Conservation (phyloP, 2,888 invertebrate genomes). For the Megaustenia siamemsis region DNA sequence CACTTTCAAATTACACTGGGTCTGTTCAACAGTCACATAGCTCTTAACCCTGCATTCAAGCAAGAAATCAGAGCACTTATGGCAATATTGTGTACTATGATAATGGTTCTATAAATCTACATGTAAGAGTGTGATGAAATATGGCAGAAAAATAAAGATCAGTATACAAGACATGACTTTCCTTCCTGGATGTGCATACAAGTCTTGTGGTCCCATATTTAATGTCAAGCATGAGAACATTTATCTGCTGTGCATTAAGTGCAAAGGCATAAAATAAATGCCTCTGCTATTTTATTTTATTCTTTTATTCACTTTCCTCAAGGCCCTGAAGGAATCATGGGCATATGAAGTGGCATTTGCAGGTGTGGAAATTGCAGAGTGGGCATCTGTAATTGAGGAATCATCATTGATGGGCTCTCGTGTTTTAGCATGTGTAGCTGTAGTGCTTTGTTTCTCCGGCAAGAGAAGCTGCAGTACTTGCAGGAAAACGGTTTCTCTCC, state of each 20-base stretch:
- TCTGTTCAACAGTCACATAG: no score
- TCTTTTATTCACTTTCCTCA: no score
- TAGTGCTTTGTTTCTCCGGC: constrained; percentile 52
- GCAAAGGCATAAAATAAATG: background rate
- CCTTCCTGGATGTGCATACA: background rate
- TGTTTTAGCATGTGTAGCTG: constrained; percentile 52
- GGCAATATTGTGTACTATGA: no score
- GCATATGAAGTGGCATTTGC: constrained; percentile 33
- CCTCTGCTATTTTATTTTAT: no score
- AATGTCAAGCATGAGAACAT: background rate
- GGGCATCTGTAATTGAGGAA: constrained; percentile 33
- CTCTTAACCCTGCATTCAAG: no score
- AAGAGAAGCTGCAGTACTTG: constrained; percentile 50
- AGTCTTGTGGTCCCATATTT: background rate
- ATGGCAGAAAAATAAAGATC: background rate
- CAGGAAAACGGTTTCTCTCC: constrained; percentile 54
- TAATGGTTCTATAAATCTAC: no score
- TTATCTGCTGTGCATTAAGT: background rate
- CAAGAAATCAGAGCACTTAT: no score
- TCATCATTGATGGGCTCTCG: constrained; percentile 27
- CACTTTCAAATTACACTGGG: no score
- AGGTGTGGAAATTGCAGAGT: constrained; percentile 20
- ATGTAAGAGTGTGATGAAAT: no score
- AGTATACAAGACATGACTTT: background rate
- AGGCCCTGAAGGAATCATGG: constrained; percentile 27